Conservation (phyloP, 1,140 invertebrate species). For the Wasmannia auropunctata region DNA sequence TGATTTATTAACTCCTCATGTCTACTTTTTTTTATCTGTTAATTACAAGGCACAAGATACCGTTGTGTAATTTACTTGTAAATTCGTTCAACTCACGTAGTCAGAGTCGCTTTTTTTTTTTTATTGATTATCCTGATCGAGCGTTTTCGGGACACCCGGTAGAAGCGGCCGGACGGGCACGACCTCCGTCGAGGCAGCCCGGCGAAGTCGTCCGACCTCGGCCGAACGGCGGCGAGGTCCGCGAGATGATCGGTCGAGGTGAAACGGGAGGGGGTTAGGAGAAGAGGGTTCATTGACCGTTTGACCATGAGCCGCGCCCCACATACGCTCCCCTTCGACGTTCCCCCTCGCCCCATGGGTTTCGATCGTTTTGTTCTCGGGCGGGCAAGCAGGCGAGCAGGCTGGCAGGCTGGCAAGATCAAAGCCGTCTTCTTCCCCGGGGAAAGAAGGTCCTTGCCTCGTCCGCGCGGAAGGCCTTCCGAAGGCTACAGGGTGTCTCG, state of each 20-base stretch:
- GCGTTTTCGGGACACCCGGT: conserved; percentile 43
- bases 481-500: conserved; percentile 20
- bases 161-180: conserved; percentile 52
- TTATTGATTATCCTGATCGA: neutral
- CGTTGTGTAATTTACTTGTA: neutral
- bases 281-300: conserved; percentile 80
- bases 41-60: neutral
- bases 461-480: conserved; percentile 60
- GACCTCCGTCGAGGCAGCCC: conserved; percentile 64
- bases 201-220: conserved; percentile 73
- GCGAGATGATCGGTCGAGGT: conserved; percentile 69
- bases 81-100: neutral
- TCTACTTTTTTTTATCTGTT: neutral
- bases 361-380: conserved; percentile 71
- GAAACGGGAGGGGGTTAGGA: conserved; percentile 51
- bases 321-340: conserved; percentile 67
- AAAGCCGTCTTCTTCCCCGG: conserved; percentile 68
- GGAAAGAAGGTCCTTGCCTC: conserved; percentile 70
- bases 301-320: conserved; percentile 84
- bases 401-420: conserved; percentile 68
- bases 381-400: neutral
- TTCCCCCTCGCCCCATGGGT: conserved; percentile 50
- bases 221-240: conserved; percentile 63
- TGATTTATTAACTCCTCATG: neutral
- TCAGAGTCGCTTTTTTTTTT: too few relatives aligned